phyloP scores from a whole-genome alignment of 2,797 vertebrate species.

The Perodicticus potto region DNA sequence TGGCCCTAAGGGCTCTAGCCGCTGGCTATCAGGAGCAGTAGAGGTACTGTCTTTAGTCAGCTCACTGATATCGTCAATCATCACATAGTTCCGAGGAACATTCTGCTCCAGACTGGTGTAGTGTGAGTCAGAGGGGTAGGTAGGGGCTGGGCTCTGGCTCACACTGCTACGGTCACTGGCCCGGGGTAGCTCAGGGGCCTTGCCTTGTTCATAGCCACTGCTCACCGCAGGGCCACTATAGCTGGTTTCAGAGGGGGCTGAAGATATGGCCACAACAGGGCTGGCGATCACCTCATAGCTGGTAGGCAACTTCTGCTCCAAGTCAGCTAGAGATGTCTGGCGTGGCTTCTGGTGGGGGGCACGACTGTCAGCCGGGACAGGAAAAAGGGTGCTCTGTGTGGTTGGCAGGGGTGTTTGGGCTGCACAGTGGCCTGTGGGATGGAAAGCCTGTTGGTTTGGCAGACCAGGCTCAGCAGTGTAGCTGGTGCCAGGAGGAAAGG shows the following conservation, averaged over 20 bases:
- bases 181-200: slow-evolving; percentile 90
- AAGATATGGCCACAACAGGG: slow-evolving; percentile 92
- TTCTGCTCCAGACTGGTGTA: slow-evolving; percentile 98
- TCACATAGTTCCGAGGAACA: slow-evolving; percentile 98
- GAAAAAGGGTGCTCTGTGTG: slow-evolving; percentile 92
- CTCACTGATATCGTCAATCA: slow-evolving; percentile 99
- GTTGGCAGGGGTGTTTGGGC: slow-evolving; percentile 90
- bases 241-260: slow-evolving; percentile 91
- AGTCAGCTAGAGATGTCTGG: slow-evolving; percentile 96
- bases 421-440: slow-evolving; percentile 92
- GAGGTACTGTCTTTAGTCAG: slow-evolving; percentile 95
- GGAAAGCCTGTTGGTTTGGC: slow-evolving; percentile 92
- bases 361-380: slow-evolving; percentile 91
- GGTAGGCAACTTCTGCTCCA: slow-evolving; percentile 97
- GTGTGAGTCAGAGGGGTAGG: slow-evolving; percentile 93
- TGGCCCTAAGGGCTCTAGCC: slow-evolving; percentile 87
- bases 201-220: slow-evolving; percentile 94
- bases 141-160: slow-evolving; percentile 92
- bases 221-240: slow-evolving; percentile 89
- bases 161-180: slow-evolving; percentile 89
- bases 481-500: slow-evolving; percentile 90
- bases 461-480: slow-evolving; percentile 93
- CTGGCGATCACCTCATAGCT: slow-evolving; percentile 97
- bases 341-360: slow-evolving; percentile 94
- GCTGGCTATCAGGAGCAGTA: slow-evolving; percentile 91